phyloP scores from a whole-genome alignment of 1,140 invertebrate species.

The Amyelois transitella region DNA sequence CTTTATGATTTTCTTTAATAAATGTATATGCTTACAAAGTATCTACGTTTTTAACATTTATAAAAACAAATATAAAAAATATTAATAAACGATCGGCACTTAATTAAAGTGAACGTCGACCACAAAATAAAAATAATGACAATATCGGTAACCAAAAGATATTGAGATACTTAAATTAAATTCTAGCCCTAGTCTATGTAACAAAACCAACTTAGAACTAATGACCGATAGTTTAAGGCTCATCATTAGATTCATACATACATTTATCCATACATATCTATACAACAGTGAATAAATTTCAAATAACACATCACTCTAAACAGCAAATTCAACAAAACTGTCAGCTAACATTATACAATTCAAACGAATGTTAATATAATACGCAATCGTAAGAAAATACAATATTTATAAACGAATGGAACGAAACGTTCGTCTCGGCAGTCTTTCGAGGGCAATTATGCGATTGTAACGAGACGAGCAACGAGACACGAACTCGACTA shows the following conservation, averaged over 20 bases:
- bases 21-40: slow-evolving; percentile 53
- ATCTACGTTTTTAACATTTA: slow-evolving; percentile 49
- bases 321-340: slow-evolving; percentile 59
- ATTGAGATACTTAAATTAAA: slow-evolving; percentile 23
- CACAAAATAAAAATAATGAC: slow-evolving; percentile 42
- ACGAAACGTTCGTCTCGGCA: slow-evolving; percentile 27
- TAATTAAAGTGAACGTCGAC: slow-evolving; percentile 1
- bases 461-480: slow-evolving; percentile 22
- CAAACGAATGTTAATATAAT: slow-evolving; percentile 47
- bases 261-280: slow-evolving; percentile 48
- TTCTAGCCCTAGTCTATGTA: slow-evolving; percentile 37
- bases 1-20: slow-evolving; percentile 34
- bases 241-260: slow-evolving; percentile 49
- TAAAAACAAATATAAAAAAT: slow-evolving; percentile 51
- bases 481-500: slow-evolving; percentile 21
- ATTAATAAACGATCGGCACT: slow-evolving; percentile 20
- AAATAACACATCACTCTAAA: slow-evolving; percentile 56
- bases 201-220: slow-evolving; percentile 59
- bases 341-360: slow-evolving; percentile 55
- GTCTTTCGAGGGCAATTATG: slow-evolving; percentile 28
- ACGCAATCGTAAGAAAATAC: slow-evolving; percentile 49
- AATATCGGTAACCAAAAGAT: slow-evolving; percentile 37
- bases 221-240: slow-evolving; percentile 55
- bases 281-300: slow-evolving; percentile 67
- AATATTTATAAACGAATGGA: slow-evolving; percentile 27